phyloP scores from a whole-genome alignment of 37 sponge, comb jelly and placozoan species.

The Aplysina aerophoba region DNA sequence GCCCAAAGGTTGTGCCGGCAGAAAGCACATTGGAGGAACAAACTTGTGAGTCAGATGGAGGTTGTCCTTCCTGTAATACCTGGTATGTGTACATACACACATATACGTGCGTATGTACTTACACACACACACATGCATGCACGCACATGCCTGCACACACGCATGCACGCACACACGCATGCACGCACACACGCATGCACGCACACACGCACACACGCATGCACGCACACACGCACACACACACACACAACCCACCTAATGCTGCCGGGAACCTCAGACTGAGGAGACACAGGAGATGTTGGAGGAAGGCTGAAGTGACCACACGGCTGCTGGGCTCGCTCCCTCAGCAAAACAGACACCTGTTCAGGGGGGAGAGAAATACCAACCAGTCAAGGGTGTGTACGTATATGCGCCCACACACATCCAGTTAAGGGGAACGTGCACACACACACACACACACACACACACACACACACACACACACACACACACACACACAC shows the following conservation, averaged over 20 bases:
- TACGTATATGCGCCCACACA: not conserved
- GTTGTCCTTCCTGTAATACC: slow-evolving; percentile 51
- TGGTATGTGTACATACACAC: not conserved
- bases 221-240: too few relatives aligned
- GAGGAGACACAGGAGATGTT: slow-evolving; percentile 68
- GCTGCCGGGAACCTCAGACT: slow-evolving; percentile 76
- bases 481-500: not conserved
- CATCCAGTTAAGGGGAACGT: too few relatives aligned
- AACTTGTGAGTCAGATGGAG: slow-evolving; percentile 40
- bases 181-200: too few relatives aligned
- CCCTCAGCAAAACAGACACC: slow-evolving; percentile 88
- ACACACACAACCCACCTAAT: slow-evolving; percentile 46
- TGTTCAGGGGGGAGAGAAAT: not conserved
- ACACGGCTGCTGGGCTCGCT: slow-evolving; percentile 57
- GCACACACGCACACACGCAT: too few relatives aligned
- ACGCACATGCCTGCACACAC: too few relatives aligned
- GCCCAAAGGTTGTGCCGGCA: slow-evolving; percentile 37
- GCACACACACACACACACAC: too few relatives aligned
- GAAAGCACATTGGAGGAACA: slow-evolving; percentile 20
- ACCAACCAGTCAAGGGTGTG: not conserved
- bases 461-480: too few relatives aligned
- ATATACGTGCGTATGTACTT: too few relatives aligned
- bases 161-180: too few relatives aligned
- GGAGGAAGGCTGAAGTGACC: slow-evolving; percentile 82
- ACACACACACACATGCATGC: too few relatives aligned